These are phyloP conservation scores for Bungarus multicinctus DNA, from an alignment of 2,113 vertebrate genomes.

Conservation along the genomic window DNA sequence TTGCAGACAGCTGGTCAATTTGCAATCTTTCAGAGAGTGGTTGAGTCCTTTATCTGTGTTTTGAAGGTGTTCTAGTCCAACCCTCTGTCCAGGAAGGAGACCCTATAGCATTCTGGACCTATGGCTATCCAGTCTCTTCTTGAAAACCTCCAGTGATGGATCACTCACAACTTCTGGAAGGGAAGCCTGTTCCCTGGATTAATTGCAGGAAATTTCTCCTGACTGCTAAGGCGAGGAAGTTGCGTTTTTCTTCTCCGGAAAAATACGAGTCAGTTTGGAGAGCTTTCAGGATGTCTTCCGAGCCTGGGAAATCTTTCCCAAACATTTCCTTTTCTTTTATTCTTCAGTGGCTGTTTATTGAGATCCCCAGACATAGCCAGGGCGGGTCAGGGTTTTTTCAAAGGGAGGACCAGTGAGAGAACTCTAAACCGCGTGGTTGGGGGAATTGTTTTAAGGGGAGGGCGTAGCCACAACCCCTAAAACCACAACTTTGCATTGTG, in stretches of 20 bases:
- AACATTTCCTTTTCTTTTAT: constrained; percentile 51
- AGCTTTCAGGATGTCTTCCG: constrained; percentile 42
- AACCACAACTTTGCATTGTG: constrained; percentile 27
- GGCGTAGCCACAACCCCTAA: constrained; percentile 23
- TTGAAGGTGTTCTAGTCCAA: too few species aligned
- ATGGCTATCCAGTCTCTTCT: background rate
- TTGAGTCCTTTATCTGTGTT: too few species aligned
- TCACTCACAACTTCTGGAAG: background rate
- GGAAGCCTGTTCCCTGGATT: background rate
- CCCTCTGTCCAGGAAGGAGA: too few species aligned
- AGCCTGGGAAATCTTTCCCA: constrained; percentile 63
- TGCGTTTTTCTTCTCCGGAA: constrained; percentile 56
- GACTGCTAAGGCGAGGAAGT: constrained; percentile 5
- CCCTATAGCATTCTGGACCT: background rate
- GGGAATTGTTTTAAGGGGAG: constrained; percentile 30
- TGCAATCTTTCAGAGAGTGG: too few species aligned
- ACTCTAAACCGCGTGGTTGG: background rate
- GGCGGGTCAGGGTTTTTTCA: constrained; percentile 47
- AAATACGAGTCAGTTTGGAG: constrained; percentile 52
- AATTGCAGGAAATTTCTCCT: background rate
- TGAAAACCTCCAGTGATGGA: background rate
- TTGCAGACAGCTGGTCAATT: too few species aligned
- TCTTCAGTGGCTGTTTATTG: constrained; percentile 12
- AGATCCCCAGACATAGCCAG: constrained; percentile 46
- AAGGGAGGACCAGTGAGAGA: constrained; percentile 36